Evolutionary conservation across 2,888 invertebrate genomes (phyloP), one percentile per base, ranked within the genome.

Genomic region (Invenusta paracnida): DNA sequence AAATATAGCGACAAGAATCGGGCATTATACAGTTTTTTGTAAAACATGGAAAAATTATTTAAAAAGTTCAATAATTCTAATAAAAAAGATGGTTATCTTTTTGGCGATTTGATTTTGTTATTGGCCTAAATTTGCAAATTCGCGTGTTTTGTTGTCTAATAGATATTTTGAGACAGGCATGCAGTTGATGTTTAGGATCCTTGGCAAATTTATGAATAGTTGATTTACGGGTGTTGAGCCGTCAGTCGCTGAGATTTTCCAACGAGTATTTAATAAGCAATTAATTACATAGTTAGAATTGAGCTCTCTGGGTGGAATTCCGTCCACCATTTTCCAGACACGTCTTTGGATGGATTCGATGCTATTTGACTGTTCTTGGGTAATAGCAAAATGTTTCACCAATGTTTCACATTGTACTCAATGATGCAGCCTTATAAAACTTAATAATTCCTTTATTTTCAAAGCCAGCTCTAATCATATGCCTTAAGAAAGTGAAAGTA

Each of bases 331-430:
- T 73, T 73, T 73, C 73, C 5, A 73, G 73, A 73, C 17, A 23
- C 73, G 73, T 73, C 73, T 73, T 73, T 73, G 5, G 73, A 73
- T 73, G 27, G 73, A 73, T 73, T 73, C 17, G 73, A 73, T 73
- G 73, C 11, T 48, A 73, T 25, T 73, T 73, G 27, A 73, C 73
- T 73, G 73, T 73, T 73, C 73, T 73, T 73, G 73, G 23, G 27
- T 73, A 73, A 73, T 73, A 13, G 73, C 73, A 73, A 48, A 48
- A 23, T 73, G 73, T 23, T 23, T 13, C 27, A 73, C 73, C 17
- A n/a, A 23, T 5, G 73, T 13, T 73, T 2, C 23, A 25, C 5
- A 5, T 73, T 23, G 17, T 73, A 73, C 2, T 5, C 25, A 23
- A 23, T 23, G 5, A 23, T 2, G 25, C 25, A 13, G 23, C 73